Percentiles rank a stretch among this genome's conserved stretches.
These are phyloP conservation scores for Julus scandinavius DNA, from an alignment of 2,888 invertebrate genomes.

Conservation along the genomic window DNA sequence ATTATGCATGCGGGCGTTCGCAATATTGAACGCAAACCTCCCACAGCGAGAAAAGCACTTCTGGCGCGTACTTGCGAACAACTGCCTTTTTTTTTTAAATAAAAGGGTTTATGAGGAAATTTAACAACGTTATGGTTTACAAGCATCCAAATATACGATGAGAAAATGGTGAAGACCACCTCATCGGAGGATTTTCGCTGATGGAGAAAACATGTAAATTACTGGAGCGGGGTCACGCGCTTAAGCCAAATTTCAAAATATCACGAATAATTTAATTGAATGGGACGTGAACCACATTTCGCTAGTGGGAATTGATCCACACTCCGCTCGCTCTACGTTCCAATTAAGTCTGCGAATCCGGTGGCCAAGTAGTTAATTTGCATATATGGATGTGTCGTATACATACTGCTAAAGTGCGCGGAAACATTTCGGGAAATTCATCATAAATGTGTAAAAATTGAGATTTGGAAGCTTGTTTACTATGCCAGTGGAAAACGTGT, in stretches of 20 bases:
- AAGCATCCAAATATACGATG: background rate
- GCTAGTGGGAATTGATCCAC: background rate
- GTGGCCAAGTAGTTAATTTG: background rate
- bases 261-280: background rate
- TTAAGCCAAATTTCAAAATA: background rate
- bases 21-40: background rate
- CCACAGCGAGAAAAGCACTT: background rate
- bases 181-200: background rate
- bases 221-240: background rate
- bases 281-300: background rate
- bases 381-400: background rate
- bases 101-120: background rate
- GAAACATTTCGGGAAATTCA: background rate
- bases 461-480: background rate
- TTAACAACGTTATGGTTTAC: background rate
- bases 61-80: background rate
- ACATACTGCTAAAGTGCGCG: background rate
- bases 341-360: background rate
- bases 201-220: conserved; percentile 45
- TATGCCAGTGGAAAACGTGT: too few relatives aligned
- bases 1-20: background rate
- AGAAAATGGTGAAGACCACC: background rate
- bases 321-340: background rate
- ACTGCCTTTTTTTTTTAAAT: background rate
- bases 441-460: background rate